Evolutionary conservation across 2,888 invertebrate genomes (phyloP).

Genomic region (Zootermopsis nevadensis): DNA sequence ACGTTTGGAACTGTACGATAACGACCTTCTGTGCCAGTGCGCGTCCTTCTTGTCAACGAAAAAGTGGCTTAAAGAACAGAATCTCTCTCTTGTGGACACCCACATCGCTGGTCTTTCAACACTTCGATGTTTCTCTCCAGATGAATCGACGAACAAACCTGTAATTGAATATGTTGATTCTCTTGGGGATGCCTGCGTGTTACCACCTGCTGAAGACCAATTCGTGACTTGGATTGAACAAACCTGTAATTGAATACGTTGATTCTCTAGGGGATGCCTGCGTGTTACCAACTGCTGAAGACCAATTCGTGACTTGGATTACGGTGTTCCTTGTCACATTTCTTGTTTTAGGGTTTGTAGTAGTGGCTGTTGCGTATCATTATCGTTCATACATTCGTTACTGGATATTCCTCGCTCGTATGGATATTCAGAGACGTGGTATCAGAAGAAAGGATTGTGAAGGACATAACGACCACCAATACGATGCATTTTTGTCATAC

Average conservation of each 20-base stretch:
- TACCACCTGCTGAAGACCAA: background rate
- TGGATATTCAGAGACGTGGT: constrained; percentile 65
- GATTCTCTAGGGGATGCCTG: background rate
- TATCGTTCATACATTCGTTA: constrained; percentile 63
- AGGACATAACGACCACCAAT: constrained; percentile 62
- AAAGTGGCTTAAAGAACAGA: constrained; percentile 32
- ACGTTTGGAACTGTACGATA: constrained; percentile 66
- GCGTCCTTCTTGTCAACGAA: constrained; percentile 61
- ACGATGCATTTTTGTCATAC: constrained; percentile 73
- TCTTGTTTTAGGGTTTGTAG: background rate
- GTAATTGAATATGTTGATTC: constrained; percentile 32
- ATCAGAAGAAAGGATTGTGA: background rate
- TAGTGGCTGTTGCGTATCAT: constrained; percentile 3
- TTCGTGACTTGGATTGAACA: no score
- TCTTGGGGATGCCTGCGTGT: background rate
- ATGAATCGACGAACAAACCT: constrained; percentile 62
- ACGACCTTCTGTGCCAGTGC: constrained; percentile 70
- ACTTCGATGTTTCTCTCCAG: constrained; percentile 64
- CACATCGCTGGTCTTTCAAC: constrained; percentile 59
- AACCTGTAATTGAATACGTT: constrained; percentile 31
- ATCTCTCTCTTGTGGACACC: constrained; percentile 9
- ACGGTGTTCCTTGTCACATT: background rate
- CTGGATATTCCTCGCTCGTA: constrained; percentile 69
- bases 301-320: background rate
- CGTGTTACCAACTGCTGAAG: background rate